Evolutionary conservation across 1,140 invertebrate species (phyloP).

Genomic region (Caenorhabditis remanei): DNA sequence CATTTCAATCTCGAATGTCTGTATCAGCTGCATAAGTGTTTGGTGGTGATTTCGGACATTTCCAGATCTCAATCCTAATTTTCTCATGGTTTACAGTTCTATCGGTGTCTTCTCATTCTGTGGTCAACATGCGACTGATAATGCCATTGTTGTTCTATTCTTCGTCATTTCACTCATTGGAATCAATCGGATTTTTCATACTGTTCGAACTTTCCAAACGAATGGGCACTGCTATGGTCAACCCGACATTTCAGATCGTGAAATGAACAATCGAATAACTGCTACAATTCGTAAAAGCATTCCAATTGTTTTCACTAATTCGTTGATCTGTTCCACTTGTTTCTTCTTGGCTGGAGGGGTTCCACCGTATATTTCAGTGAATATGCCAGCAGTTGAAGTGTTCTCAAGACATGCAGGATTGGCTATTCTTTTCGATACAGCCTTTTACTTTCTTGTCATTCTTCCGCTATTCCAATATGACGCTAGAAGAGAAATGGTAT

Average conservation of each 20-base stretch:
- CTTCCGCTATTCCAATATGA: constrained; percentile 38
- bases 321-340: constrained; percentile 82
- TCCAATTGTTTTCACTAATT: constrained; percentile 80
- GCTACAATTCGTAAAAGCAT: constrained; percentile 7
- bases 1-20: not conserved
- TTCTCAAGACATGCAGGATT: constrained; percentile 43
- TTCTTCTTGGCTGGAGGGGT: constrained; percentile 46
- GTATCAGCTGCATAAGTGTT: constrained; percentile 8
- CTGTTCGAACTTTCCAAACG: constrained; percentile 81
- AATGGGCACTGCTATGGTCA: constrained; percentile 33
- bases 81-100: constrained; percentile 80
- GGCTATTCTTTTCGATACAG: constrained; percentile 35
- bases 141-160: constrained; percentile 93
- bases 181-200: constrained; percentile 94
- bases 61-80: not conserved
- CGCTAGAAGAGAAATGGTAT: constrained; percentile 31
- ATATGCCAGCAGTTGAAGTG: constrained; percentile 37
- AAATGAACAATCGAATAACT: constrained; percentile 26
- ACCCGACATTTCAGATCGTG: not conserved
- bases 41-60: constrained; percentile 5
- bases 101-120: constrained; percentile 89
- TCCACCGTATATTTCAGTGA: constrained; percentile 35
- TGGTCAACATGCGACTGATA: constrained; percentile 85
- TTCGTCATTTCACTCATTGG: constrained; percentile 93
- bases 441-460: constrained; percentile 14